A percentile compares a stretch with the other conserved stretches of the same genome.
phyloP scores from a whole-genome alignment of 2,113 vertebrate genomes.

The Sorex fumeus region DNA sequence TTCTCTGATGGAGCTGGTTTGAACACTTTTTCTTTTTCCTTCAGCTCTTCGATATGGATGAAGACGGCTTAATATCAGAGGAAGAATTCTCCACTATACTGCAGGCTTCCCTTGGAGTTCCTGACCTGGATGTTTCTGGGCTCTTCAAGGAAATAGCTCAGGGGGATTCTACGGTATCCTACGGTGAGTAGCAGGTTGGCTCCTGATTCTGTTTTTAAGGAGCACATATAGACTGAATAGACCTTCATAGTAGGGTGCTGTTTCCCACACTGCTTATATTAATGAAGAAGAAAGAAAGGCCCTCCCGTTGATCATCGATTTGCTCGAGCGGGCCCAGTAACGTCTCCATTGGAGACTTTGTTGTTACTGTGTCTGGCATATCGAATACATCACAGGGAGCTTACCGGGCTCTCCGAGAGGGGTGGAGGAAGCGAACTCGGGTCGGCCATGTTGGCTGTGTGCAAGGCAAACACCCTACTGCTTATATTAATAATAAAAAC shows the following conservation, averaged over 20 bases:
- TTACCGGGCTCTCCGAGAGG: no score
- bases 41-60: constrained; percentile 96
- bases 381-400: no score
- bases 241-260: background rate
- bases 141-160: constrained; percentile 96
- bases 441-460: no score
- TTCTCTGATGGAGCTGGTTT: background rate
- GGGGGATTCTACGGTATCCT: constrained; percentile 92
- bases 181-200: constrained; percentile 90
- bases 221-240: background rate
- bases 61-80: constrained; percentile 94
- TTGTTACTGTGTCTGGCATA: no score
- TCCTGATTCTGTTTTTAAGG: background rate
- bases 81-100: constrained; percentile 94
- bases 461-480: no score
- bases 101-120: constrained; percentile 94
- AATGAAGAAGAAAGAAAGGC: no score
- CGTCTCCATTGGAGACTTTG: no score
- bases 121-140: constrained; percentile 92
- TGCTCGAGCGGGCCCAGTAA: no score
- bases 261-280: background rate
- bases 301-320: no score
- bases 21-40: background rate
- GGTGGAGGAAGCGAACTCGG: no score
- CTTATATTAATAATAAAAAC: background rate